phyloP scores from a whole-genome alignment of 2,113 vertebrate genomes.

The Rhynchopsitta pachyrhyncha region DNA sequence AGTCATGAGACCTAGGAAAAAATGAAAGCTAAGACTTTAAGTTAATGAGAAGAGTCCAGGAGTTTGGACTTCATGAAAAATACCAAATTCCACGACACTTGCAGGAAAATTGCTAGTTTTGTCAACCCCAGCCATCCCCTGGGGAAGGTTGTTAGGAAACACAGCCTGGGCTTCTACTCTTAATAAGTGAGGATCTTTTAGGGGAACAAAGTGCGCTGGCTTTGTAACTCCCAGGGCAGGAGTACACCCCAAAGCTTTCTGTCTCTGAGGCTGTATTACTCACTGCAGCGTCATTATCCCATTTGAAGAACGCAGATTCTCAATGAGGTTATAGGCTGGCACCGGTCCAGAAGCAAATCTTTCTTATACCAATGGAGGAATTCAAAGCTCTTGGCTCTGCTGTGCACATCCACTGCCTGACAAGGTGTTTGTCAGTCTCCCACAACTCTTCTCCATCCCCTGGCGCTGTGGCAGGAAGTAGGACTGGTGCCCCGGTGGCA shows the following conservation, averaged over 20 bases:
- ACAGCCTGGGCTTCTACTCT: neutral
- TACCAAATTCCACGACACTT: constrained; percentile 25
- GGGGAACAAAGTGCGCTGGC: neutral
- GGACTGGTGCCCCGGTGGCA: neutral
- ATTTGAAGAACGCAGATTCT: neutral
- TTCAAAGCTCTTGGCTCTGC: neutral
- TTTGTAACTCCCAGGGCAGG: neutral
- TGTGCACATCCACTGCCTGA: neutral
- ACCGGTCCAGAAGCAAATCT: neutral
- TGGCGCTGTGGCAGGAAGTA: neutral
- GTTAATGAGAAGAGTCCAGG: constrained; percentile 28
- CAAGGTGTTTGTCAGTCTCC: neutral
- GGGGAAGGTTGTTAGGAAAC: neutral
- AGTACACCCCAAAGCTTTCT: neutral
- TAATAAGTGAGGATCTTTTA: neutral
- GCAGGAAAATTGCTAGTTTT: constrained; percentile 14
- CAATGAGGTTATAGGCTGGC: neutral
- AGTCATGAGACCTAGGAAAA: constrained; percentile 23
- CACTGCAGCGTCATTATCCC: neutral
- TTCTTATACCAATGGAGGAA: neutral
- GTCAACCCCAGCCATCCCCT: neutral
- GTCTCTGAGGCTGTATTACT: neutral
- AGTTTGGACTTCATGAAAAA: constrained; percentile 3
- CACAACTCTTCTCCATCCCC: neutral
- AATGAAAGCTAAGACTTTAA: constrained; percentile 41